Conservation (phyloP, 2,888 invertebrate species). For the Drosophila yooni region DNA sequence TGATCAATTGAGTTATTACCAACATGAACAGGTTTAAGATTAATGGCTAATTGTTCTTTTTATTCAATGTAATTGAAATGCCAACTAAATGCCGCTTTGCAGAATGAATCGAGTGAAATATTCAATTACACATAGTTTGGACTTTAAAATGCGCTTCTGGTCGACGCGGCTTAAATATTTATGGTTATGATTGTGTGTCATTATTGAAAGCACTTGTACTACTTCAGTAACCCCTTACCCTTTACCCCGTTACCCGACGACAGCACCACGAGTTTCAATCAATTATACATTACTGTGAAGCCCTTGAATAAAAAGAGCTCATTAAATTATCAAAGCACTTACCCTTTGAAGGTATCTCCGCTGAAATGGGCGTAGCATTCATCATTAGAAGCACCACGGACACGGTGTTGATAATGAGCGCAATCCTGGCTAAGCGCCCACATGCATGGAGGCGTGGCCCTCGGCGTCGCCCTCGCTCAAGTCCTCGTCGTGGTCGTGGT, state of each 20-base stretch:
- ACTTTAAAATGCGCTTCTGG: slow-evolving; percentile 12
- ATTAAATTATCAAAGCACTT: slow-evolving; percentile 79
- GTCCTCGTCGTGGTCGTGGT: slow-evolving; percentile 22
- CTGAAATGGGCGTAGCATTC: slow-evolving; percentile 68
- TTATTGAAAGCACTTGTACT: slow-evolving; percentile 36
- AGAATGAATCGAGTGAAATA: background rate
- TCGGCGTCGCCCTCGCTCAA: slow-evolving; percentile 1
- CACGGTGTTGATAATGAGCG: slow-evolving; percentile 56
- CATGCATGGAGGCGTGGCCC: slow-evolving; percentile 14
- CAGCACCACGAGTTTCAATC: slow-evolving; percentile 23
- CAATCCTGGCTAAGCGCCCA: slow-evolving; percentile 47
- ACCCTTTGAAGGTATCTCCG: slow-evolving; percentile 84
- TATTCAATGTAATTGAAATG: background rate
- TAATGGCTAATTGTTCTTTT: background rate
- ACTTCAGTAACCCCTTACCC: slow-evolving; percentile 3
- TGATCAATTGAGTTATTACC: background rate
- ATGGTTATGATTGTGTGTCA: slow-evolving; percentile 5
- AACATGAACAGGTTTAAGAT: background rate
- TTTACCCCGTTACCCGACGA: background rate
- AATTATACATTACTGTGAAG: slow-evolving; percentile 56
- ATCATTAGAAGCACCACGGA: slow-evolving; percentile 68
- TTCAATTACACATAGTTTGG: background rate
- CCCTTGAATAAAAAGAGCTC: slow-evolving; percentile 53
- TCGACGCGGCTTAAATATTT: slow-evolving; percentile 7
- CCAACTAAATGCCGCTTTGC: background rate